Evolutionary conservation across 1,140 invertebrate genomes (phyloP), one percentile per base, ranked within the genome.

Genomic region (Cotesia glomerata): DNA sequence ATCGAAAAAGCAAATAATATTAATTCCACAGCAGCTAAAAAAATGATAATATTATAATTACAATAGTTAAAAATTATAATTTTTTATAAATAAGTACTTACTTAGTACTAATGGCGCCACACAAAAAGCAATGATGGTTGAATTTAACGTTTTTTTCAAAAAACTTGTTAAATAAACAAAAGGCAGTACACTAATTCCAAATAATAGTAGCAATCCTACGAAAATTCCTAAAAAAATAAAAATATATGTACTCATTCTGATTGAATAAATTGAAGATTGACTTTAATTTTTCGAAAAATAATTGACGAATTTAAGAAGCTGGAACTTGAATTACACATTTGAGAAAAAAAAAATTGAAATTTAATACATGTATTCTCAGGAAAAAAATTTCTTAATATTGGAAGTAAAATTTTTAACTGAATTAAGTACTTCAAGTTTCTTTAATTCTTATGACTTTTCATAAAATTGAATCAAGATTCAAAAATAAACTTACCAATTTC

Each of bases 141-240:
- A 76, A 58, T 70, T 84, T 3, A 70, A 78, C 4, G 81, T 79
- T 67, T 83, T 85, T 61, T 82, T 83, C 36, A 78, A 32, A 67
- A 86, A 86, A 71, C 82, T 85, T 5, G 80, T 77, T 56, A 82
- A 75, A 39, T 86, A 86, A 3, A 73, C 71, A 52, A 85, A 34
- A 3, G 83, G 74, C 11, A 86, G 70, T 51, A 76, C 65, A 69
- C 83, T 86, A 0, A 85, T 71, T 0, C 82, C 84, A 58, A 86
- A 85, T 2, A 87, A 69, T 4, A 83, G 0, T 4, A 87, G 58
- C 3, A 86, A 63, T 8, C 82, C 59, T n/a, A 80, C 66, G 7
- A 80, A 82, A 9, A 78, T 79, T 18, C 77, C 81, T 86, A 74
- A 45, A 84, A 85, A 74, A 74, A 72, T 16, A 13, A 45, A 45